Conservation (phyloP, 2,797 vertebrate genomes). For the Margarornis squamiger region DNA sequence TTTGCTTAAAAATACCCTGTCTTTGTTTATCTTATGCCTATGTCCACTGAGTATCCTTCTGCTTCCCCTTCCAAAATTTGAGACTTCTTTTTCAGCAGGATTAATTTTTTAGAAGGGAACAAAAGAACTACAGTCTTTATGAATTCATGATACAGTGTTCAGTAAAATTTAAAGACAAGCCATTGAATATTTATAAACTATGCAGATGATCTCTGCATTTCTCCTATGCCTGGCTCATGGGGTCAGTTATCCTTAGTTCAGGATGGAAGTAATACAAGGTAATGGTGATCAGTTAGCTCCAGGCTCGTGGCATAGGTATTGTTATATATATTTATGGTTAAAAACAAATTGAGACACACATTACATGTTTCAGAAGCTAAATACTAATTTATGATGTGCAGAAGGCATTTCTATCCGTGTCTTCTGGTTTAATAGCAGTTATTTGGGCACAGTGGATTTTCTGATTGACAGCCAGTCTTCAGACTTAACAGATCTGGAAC, state of each 20-base stretch:
- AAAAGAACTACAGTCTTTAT: background rate
- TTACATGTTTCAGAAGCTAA: background rate
- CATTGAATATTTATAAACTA: background rate
- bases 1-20: background rate
- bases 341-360: background rate
- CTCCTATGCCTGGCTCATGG: background rate
- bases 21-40: background rate
- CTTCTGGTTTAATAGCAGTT: background rate
- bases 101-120: background rate
- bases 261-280: background rate
- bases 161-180: background rate
- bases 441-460: background rate
- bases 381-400: background rate
- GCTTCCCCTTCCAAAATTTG: background rate
- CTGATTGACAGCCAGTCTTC: background rate
- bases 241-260: background rate
- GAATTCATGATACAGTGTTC: background rate
- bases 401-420: background rate
- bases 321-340: background rate
- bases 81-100: background rate
- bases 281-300: background rate
- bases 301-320: rapidly evolving
- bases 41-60: background rate
- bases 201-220: background rate
- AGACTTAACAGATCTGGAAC: background rate